These are phyloP conservation scores for Apogon talboti DNA, from an alignment of 2,797 vertebrate species.

Conservation along the genomic window DNA sequence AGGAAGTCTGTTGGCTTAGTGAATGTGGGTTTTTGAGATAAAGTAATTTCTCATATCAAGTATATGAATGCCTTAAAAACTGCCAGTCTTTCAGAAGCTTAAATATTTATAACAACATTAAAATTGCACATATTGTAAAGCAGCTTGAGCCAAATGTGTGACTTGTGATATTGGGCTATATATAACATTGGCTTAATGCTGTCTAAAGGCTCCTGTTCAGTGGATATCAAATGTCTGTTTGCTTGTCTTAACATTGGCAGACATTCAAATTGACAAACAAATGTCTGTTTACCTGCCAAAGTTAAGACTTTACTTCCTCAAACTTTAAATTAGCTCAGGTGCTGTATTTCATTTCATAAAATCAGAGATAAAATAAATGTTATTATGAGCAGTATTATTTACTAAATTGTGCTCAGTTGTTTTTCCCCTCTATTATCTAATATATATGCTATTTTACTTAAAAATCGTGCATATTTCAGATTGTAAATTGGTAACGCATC, in stretches of 20 bases:
- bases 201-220: slow-evolving; percentile 17
- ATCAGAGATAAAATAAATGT: slow-evolving; percentile 1
- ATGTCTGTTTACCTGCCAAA: slow-evolving; percentile 12
- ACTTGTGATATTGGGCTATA: slow-evolving; percentile 1
- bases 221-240: slow-evolving; percentile 31
- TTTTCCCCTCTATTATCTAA: no score
- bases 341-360: slow-evolving; percentile 21
- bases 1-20: slow-evolving; percentile 10
- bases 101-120: not conserved
- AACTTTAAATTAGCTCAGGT: slow-evolving; percentile 21
- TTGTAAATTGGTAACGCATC: slow-evolving; percentile 1
- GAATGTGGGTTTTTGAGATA: slow-evolving; percentile 18
- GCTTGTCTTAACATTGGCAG: no score
- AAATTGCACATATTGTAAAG: no score
- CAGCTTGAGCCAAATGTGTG: no score
- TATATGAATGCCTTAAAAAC: slow-evolving; percentile 50
- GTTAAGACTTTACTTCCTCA: slow-evolving; percentile 36
- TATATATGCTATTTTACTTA: no score
- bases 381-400: slow-evolving; percentile 1
- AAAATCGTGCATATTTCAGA: not conserved
- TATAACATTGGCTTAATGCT: slow-evolving; percentile 7
- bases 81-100: slow-evolving; percentile 37
- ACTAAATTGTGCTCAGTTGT: not conserved
- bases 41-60: slow-evolving; percentile 25
- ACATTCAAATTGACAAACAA: no score